Percentiles rank a stretch among this genome's conserved stretches.
Evolutionary conservation across 2,797 vertebrate genomes (phyloP).

Genomic region (Rhynchonycteris naso): DNA sequence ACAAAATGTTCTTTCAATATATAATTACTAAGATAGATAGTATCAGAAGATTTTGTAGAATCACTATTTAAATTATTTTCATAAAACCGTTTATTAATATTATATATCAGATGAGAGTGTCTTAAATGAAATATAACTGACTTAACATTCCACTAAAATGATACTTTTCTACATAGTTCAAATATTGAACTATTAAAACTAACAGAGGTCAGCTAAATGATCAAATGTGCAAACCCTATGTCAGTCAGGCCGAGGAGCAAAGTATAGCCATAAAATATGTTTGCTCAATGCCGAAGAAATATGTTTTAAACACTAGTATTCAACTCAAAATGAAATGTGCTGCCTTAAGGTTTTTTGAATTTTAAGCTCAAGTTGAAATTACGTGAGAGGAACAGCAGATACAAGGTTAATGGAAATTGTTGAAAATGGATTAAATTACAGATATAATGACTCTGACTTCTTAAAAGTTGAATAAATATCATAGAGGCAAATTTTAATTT

Average conservation of each 20-base stretch:
- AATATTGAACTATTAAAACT: background rate
- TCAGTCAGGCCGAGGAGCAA: background rate
- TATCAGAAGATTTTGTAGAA: conserved; percentile 41
- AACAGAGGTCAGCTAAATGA: background rate
- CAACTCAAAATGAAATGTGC: background rate
- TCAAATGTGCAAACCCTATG: background rate
- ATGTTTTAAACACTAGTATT: background rate
- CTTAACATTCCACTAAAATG: background rate
- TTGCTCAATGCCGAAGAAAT: background rate
- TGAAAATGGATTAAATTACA: background rate
- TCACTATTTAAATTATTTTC: conserved; percentile 18
- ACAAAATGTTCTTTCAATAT: conserved; percentile 48
- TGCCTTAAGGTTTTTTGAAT: background rate
- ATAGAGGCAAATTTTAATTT: background rate
- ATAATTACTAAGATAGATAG: conserved; percentile 60
- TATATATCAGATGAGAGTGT: background rate
- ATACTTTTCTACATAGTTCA: background rate
- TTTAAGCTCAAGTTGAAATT: conserved; percentile 7
- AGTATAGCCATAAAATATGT: background rate
- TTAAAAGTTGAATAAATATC: background rate
- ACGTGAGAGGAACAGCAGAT: background rate
- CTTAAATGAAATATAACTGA: conserved; percentile 24
- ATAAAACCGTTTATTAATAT: conserved; percentile 18
- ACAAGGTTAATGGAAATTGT: background rate
- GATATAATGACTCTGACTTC: background rate